Conservation (phyloP, 2,113 vertebrate species). For the Piprites chloris region DNA sequence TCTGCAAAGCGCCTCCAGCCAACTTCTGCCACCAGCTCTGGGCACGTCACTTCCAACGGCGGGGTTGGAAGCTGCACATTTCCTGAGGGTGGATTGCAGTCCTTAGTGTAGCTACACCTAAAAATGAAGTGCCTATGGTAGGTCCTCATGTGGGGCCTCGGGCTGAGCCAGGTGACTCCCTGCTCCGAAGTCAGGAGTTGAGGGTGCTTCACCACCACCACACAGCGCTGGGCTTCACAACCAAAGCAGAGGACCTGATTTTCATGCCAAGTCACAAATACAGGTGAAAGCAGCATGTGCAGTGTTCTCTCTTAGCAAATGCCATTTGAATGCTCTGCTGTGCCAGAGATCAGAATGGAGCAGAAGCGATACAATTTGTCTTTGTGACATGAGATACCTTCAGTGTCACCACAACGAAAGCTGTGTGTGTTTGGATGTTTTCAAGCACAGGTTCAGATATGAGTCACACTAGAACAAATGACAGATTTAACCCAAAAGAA, state of each 20-base stretch:
- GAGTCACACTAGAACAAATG: not conserved
- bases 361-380: not conserved
- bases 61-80: not conserved
- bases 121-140: slow-evolving; percentile 38
- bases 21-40: not conserved
- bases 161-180: not conserved
- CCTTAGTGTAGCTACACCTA: not conserved
- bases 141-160: not conserved
- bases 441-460: not conserved
- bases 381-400: not conserved
- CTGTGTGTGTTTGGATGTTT: not conserved
- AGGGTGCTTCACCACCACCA: not conserved
- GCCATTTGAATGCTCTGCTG: not conserved
- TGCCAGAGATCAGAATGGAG: not conserved
- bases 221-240: not conserved
- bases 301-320: not conserved
- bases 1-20: not conserved
- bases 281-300: not conserved
- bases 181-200: not conserved
- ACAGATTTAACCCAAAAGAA: not conserved
- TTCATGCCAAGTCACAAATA: not conserved
- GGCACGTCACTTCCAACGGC: fast-evolving
- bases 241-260: not conserved
- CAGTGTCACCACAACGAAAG: not conserved
- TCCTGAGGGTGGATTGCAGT: not conserved